Evolutionary conservation across 1,140 invertebrate species (phyloP).

Genomic region (Rhopalosiphum maidis): DNA sequence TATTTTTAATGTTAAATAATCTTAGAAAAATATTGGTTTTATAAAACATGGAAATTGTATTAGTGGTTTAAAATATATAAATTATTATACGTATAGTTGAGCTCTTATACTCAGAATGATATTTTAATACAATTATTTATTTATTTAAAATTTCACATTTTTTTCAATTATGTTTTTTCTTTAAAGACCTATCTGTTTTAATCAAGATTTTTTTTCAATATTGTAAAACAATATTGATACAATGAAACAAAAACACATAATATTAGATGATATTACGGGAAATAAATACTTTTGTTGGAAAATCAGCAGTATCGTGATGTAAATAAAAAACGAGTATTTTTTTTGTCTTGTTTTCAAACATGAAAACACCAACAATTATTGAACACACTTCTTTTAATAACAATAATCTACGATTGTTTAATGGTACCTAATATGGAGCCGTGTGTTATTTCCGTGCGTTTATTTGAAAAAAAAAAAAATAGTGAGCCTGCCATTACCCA

Average conservation of each 20-base stretch:
- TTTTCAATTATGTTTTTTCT: background rate
- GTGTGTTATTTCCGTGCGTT: background rate
- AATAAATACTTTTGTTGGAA: background rate
- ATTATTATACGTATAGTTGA: background rate
- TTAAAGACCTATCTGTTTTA: background rate
- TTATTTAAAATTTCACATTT: background rate
- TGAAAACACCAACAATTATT: background rate
- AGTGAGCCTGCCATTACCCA: background rate
- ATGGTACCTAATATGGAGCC: background rate
- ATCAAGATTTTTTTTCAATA: background rate
- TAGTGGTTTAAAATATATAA: too few species aligned
- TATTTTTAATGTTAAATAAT: too few species aligned
- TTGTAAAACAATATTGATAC: background rate
- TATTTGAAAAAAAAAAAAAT: slow-evolving; percentile 2
- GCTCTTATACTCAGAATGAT: background rate
- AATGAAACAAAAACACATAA: background rate
- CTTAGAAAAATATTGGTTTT: too few species aligned
- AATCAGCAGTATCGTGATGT: background rate
- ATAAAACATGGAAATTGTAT: too few species aligned
- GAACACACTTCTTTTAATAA: background rate
- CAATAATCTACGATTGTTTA: background rate
- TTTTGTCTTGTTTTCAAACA: background rate
- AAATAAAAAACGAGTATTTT: background rate
- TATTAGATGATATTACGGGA: background rate
- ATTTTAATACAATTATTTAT: background rate